Conservation (phyloP, 2,113 vertebrate species). For the Arenaria interpres region DNA sequence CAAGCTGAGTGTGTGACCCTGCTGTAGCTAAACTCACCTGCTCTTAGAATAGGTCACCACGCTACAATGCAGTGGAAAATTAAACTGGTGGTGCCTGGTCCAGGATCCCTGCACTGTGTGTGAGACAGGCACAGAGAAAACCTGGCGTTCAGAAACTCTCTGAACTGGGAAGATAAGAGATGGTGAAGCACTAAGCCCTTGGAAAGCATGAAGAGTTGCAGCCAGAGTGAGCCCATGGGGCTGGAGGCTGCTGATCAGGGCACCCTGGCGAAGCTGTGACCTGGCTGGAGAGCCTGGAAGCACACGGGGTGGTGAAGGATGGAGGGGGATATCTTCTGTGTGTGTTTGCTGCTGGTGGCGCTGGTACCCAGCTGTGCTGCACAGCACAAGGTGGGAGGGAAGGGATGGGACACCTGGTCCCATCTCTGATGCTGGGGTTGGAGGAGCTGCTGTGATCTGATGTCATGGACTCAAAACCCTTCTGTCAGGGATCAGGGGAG, state of each 20-base stretch:
- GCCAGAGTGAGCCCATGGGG: neutral
- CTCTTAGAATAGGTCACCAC: neutral
- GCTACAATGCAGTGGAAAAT: neutral
- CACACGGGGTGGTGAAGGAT: neutral
- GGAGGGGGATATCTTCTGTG: neutral
- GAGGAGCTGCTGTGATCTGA: neutral
- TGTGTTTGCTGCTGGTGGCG: neutral
- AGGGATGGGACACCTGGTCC: accelerated
- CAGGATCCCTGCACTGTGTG: neutral
- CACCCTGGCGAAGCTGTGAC: neutral
- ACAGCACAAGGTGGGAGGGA: neutral
- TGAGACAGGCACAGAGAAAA: neutral
- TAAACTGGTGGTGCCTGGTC: neutral
- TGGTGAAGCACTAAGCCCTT: neutral
- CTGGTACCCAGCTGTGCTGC: neutral
- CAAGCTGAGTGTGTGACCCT: neutral
- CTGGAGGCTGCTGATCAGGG: neutral
- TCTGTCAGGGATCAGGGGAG: neutral
- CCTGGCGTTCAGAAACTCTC: neutral
- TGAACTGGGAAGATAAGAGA: neutral
- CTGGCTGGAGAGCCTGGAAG: neutral
- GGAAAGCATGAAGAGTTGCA: neutral
- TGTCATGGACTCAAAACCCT: neutral
- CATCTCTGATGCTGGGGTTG: neutral
- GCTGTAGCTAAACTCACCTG: neutral